Base-by-base conservation (phyloP, 2,113 vertebrate species). In the Tachysurus vachellii region DNA sequence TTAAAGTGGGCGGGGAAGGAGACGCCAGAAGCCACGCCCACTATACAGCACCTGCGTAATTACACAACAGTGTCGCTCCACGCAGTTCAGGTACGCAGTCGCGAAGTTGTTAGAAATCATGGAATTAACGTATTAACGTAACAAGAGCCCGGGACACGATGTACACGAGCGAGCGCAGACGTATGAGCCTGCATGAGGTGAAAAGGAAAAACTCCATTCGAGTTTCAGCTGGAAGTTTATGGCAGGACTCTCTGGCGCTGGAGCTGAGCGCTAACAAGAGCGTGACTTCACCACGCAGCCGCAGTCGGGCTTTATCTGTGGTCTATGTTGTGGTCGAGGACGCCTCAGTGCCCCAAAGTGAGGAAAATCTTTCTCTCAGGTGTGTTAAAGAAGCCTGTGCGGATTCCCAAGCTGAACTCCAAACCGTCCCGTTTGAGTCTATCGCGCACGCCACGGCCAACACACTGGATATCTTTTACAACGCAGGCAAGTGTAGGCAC, bases 401-500 rank as follows among this genome's bases (percentile, higher is more conserved):
- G 0, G 93, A 95, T 80, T 91, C 94, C 7, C 88, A 94, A 88
- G 93, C 94, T 1, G 85, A 89, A 28, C 92, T 97, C 53, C 86
- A 88, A 59, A 90, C 91, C 12, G 89, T 97, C 75, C 92, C 96
- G 3, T 95, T 95, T 4, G 95, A 93, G 81, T 94, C 92, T 1
- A 90, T 97, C 64, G 94, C 94, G 0, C 89, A 96, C 64, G 96
- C 96, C 0, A 94, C 95, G 54, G 93, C 97, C 0, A 87, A 91
- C 4, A 91, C 95, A 5, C 91, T 98, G 82, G 95, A 97, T 75
- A 91, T 88, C 57, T 97, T 98, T 93, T 98, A 98, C 93, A 97
- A 97, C 21, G 96, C 97, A 84, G 97, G 97, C 96, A 94, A 97
- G 97, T 90, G 73, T 1, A n/a, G 82, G 36, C 91, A 82, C 31